A percentile compares a stretch with the other conserved stretches of the same genome.
Conservation (phyloP, 1,140 invertebrate genomes). For the Meloidogyne chitwoodi region DNA sequence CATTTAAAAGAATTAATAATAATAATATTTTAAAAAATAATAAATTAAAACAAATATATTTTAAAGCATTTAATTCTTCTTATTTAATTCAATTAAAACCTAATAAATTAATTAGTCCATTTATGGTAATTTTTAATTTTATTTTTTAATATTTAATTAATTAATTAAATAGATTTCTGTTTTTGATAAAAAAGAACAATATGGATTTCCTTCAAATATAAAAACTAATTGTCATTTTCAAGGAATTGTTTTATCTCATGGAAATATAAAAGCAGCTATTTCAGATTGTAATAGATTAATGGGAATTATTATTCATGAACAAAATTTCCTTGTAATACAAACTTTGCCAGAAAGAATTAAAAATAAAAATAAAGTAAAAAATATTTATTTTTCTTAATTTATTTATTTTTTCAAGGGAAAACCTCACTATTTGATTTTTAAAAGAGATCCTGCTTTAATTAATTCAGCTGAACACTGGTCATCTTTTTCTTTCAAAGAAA, state of each 20-base stretch:
- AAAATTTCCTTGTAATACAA: constrained; percentile 58
- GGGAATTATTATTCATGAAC: constrained; percentile 52
- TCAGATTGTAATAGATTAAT: constrained; percentile 53
- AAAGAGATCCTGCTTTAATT: not conserved
- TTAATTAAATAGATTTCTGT: not conserved
- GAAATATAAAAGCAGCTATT: constrained; percentile 43
- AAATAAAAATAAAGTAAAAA: constrained; percentile 14
- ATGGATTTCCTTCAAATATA: not conserved
- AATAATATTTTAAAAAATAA: constrained; percentile 19
- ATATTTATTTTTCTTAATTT: too few species aligned
- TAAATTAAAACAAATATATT: constrained; percentile 32
- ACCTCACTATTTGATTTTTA: constrained; percentile 9
- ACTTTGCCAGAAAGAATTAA: constrained; percentile 44
- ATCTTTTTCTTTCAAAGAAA: not conserved
- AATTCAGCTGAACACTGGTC: not conserved
- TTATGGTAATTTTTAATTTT: constrained; percentile 38
- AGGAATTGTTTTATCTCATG: constrained; percentile 48
- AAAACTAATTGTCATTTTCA: not conserved
- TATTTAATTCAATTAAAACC: constrained; percentile 47
- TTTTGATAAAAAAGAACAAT: not conserved
- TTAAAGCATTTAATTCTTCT: constrained; percentile 49
- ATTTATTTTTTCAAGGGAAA: not conserved
- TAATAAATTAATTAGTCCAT: constrained; percentile 46
- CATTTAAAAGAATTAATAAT: constrained; percentile 15
- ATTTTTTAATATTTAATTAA: not conserved